Base-by-base conservation (phyloP, 2,797 vertebrate genomes). In the Antrozous pallidus region DNA sequence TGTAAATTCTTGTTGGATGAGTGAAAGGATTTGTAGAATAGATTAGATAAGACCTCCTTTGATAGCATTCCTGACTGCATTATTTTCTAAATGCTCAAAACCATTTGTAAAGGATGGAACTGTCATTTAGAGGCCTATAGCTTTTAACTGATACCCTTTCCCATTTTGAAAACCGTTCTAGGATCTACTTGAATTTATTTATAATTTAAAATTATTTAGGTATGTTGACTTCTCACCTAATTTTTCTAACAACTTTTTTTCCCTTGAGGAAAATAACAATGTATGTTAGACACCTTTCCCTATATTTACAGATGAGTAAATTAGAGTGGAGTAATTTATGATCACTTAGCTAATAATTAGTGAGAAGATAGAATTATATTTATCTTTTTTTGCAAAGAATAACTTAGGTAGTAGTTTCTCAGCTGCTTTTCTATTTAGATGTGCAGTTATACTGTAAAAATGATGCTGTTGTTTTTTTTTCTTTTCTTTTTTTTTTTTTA, bases 81-180 rank as follows among this genome's bases (percentile, higher is more conserved):
- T 91, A 67, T 88, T 88, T 94, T 90, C 38, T 92, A 49, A 92
- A 69, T 93, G 54, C 40, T 77, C 24, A 78, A 49, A 79, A 51
- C 9, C 31, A 80, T 70, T 80, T 92, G 4, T 92, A 75, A 81
- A 93, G 47, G 61, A 81, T 73, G 6, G 45, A 63, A 67, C 91
- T 90, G 24, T 65, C 51, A 47, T 91, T 80, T 71, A 90, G 58
- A 8, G 69, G 65, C 42, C 31, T 77, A 18, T 38, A 61, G 38
- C 3, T 80, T 56, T 94, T 40, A 84, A 88, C 51, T 88, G 47
- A 40, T 36, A 54, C 20, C 12, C 22, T 61, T 93, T 61, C 5
- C 22, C 14, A 56, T 81, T 81, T 80, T 56, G 40, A 90, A 58
- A 93, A 65, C 82, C 16, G 13, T 83, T 69, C 22, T 84, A 81